Evolutionary conservation across 2,888 invertebrate genomes (phyloP).

Genomic region (Hofmannophila pseudospretella): DNA sequence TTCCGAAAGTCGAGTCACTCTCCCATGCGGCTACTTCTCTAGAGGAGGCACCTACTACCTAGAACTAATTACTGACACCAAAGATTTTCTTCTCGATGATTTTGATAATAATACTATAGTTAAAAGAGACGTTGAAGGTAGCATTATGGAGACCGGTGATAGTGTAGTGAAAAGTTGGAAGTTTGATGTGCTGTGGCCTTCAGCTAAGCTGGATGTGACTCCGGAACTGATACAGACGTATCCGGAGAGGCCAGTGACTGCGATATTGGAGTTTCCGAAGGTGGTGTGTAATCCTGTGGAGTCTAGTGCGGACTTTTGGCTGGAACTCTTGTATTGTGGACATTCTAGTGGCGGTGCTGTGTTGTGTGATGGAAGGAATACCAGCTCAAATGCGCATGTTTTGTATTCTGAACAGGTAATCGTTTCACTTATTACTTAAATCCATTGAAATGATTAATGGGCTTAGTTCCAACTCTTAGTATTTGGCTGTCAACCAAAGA

Average conservation of each 20-base stretch:
- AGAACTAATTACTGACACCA: slow-evolving; percentile 58
- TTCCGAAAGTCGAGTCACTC: slow-evolving; percentile 66
- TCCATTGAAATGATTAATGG: too few species aligned
- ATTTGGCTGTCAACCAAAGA: too few species aligned
- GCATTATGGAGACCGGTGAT: slow-evolving; percentile 58
- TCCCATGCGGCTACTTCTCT: slow-evolving; percentile 86
- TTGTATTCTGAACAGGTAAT: slow-evolving; percentile 86
- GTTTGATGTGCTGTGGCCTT: slow-evolving; percentile 90
- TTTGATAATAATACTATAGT: slow-evolving; percentile 27
- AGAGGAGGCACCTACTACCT: slow-evolving; percentile 81
- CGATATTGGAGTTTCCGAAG: slow-evolving; percentile 85
- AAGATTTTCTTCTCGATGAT: slow-evolving; percentile 42
- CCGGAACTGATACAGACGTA: slow-evolving; percentile 89
- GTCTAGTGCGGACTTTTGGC: slow-evolving; percentile 83
- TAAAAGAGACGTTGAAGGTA: slow-evolving; percentile 35
- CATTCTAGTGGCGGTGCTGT: slow-evolving; percentile 80
- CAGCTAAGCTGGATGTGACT: slow-evolving; percentile 83
- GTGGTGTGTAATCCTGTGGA: slow-evolving; percentile 82
- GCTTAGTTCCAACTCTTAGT: too few species aligned
- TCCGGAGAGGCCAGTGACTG: slow-evolving; percentile 85
- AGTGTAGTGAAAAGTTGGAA: slow-evolving; percentile 72
- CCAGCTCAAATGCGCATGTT: slow-evolving; percentile 76
- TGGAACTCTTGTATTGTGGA: slow-evolving; percentile 89
- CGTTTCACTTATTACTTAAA: too few species aligned
- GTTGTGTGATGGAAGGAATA: slow-evolving; percentile 81